These are phyloP conservation scores for Dysmachus trigonus DNA, from an alignment of 2,888 invertebrate species.

Conservation along the genomic window DNA sequence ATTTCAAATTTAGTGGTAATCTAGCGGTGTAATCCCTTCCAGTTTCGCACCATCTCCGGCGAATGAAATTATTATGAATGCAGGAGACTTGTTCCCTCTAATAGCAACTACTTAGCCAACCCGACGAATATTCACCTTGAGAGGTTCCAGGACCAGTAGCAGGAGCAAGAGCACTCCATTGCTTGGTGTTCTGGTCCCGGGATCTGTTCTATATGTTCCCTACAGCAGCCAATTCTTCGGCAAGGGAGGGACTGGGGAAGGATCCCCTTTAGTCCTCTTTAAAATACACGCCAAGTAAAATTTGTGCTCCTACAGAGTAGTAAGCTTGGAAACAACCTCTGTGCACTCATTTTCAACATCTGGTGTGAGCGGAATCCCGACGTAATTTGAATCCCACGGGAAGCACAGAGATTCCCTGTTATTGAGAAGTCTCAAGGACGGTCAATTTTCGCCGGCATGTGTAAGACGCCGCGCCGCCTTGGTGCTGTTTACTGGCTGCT, in stretches of 20 bases:
- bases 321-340: neutral
- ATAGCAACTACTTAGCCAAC: neutral
- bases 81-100: neutral
- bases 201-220: neutral
- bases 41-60: neutral
- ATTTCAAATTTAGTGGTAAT: neutral
- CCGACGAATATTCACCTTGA: neutral
- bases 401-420: neutral
- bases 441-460: neutral
- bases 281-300: neutral
- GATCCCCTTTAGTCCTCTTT: neutral
- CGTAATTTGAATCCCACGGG: conserved; percentile 8
- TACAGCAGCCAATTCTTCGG: neutral
- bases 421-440: conserved; percentile 23
- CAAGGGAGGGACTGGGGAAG: neutral
- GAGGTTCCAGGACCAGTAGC: neutral
- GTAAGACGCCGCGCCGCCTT: neutral
- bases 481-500: neutral
- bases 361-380: neutral
- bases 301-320: neutral
- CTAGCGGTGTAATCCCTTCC: neutral
- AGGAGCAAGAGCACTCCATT: neutral
- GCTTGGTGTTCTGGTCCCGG: neutral
- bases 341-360: conserved; percentile 27
- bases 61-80: neutral